Conservation (phyloP, 2,797 vertebrate genomes). For the Gambelia wislizenii region DNA sequence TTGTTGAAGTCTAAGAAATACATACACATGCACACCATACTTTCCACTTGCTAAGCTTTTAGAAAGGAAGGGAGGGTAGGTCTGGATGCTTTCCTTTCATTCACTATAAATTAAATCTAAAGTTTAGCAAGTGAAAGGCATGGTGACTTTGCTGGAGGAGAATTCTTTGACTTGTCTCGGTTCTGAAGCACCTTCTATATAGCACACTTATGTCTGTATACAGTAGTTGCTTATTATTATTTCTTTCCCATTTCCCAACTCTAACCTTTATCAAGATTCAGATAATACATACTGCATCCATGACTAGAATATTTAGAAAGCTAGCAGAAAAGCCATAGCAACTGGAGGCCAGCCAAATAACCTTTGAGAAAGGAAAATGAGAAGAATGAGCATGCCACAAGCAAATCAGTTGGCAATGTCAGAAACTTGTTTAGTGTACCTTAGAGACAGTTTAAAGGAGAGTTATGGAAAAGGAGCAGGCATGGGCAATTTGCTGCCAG, state of each 20-base stretch:
- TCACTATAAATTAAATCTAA: slow-evolving; percentile 12
- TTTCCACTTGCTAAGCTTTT: too few relatives aligned
- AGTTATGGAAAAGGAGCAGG: slow-evolving; percentile 49
- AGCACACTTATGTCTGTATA: neutral
- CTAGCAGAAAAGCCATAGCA: slow-evolving; percentile 47
- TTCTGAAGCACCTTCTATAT: neutral
- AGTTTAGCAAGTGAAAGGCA: slow-evolving; percentile 37
- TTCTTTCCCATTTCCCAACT: slow-evolving; percentile 32
- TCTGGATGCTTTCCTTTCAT: neutral
- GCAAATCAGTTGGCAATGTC: slow-evolving; percentile 45
- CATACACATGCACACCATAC: too few relatives aligned
- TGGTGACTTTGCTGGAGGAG: slow-evolving; percentile 20
- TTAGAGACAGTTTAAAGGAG: slow-evolving; percentile 59
- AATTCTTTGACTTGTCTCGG: slow-evolving; percentile 8
- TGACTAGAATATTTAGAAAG: slow-evolving; percentile 46
- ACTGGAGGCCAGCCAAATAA: slow-evolving; percentile 52
- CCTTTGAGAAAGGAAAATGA: slow-evolving; percentile 45
- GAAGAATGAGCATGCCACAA: slow-evolving; percentile 28
- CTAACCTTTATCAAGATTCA: slow-evolving; percentile 42
- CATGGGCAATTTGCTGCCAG: slow-evolving; percentile 37
- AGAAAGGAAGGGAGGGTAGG: too few relatives aligned
- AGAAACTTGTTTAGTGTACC: slow-evolving; percentile 65
- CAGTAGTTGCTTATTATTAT: slow-evolving; percentile 30
- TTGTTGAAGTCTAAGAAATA: too few relatives aligned
- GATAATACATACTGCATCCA: slow-evolving; percentile 48